phyloP scores from a whole-genome alignment of 2,113 vertebrate species.

The Malurus cyaneus region DNA sequence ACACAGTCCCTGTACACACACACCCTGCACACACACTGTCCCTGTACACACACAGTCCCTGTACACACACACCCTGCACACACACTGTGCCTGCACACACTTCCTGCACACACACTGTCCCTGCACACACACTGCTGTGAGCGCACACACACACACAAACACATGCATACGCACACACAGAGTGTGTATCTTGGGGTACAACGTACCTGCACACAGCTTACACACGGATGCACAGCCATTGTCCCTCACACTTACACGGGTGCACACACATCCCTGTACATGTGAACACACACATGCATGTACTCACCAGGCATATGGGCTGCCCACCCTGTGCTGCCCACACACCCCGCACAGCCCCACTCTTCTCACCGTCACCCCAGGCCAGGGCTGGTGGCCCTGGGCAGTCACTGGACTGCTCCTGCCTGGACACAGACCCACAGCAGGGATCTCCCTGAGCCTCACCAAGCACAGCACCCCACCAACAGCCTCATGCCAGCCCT shows the following conservation, averaged over 20 bases:
- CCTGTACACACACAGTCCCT: no score
- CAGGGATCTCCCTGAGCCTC: background rate
- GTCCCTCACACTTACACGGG: background rate
- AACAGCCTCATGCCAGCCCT: fast-evolving
- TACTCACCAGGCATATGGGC: fast-evolving
- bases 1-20: no score
- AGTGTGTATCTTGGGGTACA: no score
- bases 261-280: fast-evolving
- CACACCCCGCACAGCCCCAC: fast-evolving
- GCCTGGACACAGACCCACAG: background rate
- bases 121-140: no score
- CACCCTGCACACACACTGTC: no score
- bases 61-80: no score
- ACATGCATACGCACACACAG: background rate
- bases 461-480: no score
- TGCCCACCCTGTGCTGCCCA: background rate
- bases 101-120: no score
- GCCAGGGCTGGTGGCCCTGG: fast-evolving
- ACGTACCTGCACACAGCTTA: fast-evolving
- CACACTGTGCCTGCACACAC: no score
- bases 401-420: background rate
- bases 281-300: fast-evolving
- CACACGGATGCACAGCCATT: background rate
- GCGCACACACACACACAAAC: no score
- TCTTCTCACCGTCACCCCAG: background rate